Evolutionary conservation across 2,888 invertebrate species (phyloP), one percentile per base, ranked within the genome.

Genomic region (Lepidocyrtoides sp.): DNA sequence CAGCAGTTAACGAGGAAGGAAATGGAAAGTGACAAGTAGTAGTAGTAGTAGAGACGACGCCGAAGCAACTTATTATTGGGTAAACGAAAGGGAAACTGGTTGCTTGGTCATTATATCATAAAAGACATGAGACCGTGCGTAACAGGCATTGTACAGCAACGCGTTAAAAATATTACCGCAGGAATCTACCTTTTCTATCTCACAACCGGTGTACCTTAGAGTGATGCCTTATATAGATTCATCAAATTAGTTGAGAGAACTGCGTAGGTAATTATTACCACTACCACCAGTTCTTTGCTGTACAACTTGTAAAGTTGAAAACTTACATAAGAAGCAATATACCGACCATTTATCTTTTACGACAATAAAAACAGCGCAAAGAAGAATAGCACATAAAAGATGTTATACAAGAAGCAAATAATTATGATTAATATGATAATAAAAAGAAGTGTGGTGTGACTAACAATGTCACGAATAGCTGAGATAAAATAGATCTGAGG

Each of bases 1-100:
- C n/a, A n/a, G n/a, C n/a, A n/a, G 10, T 41, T 7, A 7, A 12
- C 41, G 51, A 89, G 89, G 89, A 89, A 89, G 89, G 89, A 89
- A 89, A 89, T 89, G 77, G 89, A 89, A 89, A 89, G 89, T 83
- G 89, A 66, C 89, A 89, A 63, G 81, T 36, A 72, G n/a, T n/a
- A n/a, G n/a, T n/a, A n/a, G n/a, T n/a, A n/a, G n/a, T n/a, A 82
- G 83, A 20, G 83, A 69, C 23, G 72, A 36, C 4, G 12, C 23
- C 77, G 41, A 44, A 85, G 41, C 85, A 60, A 51, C 69, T n/a
- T n/a, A 51, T 3, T 14, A 12, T 23, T 36, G 36, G 7, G 81
- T 17, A 57, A 32, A 29, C 51, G 36, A 79, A 83, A 83, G 83
- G 83, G 83, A 89, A 89, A 89, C 89, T 77, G 75, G 79, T 81